These are phyloP conservation scores for Temnothorax unifasciatus DNA, from an alignment of 2,888 invertebrate genomes.

Conservation along the genomic window DNA sequence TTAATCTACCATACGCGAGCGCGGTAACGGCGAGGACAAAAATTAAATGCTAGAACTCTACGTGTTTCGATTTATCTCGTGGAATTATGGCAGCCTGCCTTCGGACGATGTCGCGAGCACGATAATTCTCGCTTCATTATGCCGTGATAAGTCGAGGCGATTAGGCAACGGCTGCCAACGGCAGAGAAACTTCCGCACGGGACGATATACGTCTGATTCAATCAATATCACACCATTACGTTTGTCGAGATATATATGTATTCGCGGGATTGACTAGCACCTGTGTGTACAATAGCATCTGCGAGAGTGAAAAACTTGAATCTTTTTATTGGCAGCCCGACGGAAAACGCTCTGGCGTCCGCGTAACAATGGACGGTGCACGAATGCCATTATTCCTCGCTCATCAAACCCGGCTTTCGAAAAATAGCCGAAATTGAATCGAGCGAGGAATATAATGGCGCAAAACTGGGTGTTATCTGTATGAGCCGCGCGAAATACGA, in stretches of 20 bases:
- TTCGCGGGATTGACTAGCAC: slow-evolving; percentile 17
- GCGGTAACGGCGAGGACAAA: neutral
- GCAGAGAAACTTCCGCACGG: slow-evolving; percentile 45
- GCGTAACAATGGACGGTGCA: slow-evolving; percentile 18
- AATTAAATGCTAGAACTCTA: slow-evolving; percentile 4
- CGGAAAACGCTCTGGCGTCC: slow-evolving; percentile 1
- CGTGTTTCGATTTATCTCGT: neutral
- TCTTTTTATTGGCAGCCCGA: slow-evolving; percentile 21
- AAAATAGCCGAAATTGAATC: slow-evolving; percentile 45
- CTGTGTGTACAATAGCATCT: neutral
- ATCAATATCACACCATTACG: slow-evolving; percentile 61
- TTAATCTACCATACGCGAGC: neutral
- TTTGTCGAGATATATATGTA: neutral
- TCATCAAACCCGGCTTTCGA: slow-evolving; percentile 37
- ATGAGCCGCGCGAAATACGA: neutral
- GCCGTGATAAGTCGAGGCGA: slow-evolving; percentile 38
- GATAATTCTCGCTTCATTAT: slow-evolving; percentile 39
- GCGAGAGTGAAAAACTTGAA: slow-evolving; percentile 27
- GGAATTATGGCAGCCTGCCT: neutral
- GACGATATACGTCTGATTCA: slow-evolving; percentile 53
- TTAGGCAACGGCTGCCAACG: slow-evolving; percentile 60
- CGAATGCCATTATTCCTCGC: slow-evolving; percentile 34
- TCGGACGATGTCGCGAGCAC: slow-evolving; percentile 19
- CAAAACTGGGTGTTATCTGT: neutral
- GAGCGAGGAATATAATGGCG: slow-evolving; percentile 19